Base-by-base conservation (phyloP, 2,113 vertebrate genomes). In the Perognathus longimembris region DNA sequence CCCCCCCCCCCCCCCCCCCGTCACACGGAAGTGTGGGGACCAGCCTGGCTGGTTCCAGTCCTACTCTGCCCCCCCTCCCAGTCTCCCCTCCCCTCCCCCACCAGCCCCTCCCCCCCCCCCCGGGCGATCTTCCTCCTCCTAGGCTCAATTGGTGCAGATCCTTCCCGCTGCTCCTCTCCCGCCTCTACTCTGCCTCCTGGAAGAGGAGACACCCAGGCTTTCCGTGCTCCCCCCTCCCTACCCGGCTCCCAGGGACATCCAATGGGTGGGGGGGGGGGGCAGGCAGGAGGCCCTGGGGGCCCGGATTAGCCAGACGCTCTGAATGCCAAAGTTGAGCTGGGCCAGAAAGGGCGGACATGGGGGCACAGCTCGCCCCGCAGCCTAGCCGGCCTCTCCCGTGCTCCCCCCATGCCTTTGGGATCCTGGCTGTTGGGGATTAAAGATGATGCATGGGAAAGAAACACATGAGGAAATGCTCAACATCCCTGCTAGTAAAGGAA, bases 351-450 rank as follows among this genome's bases (percentile, higher is more conserved):
- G 22, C 34, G 9, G 42, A 45, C 1, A 22, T 45, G 45, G 11
- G 11, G 11, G 45, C 11, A 34, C 3, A 1, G 32, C 0, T 15
- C 2, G 8, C 45, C 54, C 59, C 42, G n/a, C n/a, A n/a, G n/a
- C n/a, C n/a, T n/a, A 38, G 24, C 66, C 0, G 0, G 70, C 2
- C n/a, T 18, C 26, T 77, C 9, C 17, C 6, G 0, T 28, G 78
- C 71, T 66, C 30, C 5, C 77, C 59, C n/a, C 67, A 40, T 12
- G 5, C 42, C 22, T 69, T 18, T 34, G 38, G 42, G 69, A 64
- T 7, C 34, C 40, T 38, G 3, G 81, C 38, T 22, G 69, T 0
- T 0, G 10, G 67, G 63, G 79, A 73, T 59, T 71, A 59, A 28
- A 12, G 89, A 21, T 1, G 77, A 67, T 1, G n/a, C n/a, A n/a